These are phyloP conservation scores for Archaeoteleia sp. DNA, from an alignment of 2,888 invertebrate genomes.

Conservation along the genomic window DNA sequence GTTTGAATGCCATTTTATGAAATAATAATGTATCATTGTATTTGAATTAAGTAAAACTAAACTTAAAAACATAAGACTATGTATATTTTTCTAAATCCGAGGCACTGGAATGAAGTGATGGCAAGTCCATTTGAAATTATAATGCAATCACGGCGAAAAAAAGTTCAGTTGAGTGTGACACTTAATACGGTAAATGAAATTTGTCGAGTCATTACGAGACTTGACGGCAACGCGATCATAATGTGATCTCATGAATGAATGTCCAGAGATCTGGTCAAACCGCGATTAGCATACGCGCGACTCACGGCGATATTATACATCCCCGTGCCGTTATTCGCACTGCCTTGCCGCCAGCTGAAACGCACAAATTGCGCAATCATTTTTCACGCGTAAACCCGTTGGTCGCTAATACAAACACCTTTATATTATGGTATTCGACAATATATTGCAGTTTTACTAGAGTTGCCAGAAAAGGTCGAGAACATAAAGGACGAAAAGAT, in stretches of 20 bases:
- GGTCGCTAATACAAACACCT: constrained; percentile 26
- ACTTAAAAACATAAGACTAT: no score
- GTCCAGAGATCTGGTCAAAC: constrained; percentile 15
- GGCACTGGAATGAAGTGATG: neutral
- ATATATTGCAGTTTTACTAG: constrained; percentile 19
- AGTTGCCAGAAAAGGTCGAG: no score
- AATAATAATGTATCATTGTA: no score
- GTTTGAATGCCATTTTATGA: no score
- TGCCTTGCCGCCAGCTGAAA: constrained; percentile 66
- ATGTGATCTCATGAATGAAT: constrained; percentile 39
- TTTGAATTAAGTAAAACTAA: no score
- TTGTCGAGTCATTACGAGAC: constrained; percentile 24
- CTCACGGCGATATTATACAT: constrained; percentile 62
- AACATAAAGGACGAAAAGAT: no score
- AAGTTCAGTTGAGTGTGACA: constrained; percentile 3
- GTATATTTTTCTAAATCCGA: constrained; percentile 7
- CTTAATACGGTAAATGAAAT: constrained; percentile 17
- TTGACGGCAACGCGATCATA: constrained; percentile 28
- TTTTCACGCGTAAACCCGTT: constrained; percentile 23
- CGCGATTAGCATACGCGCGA: constrained; percentile 63
- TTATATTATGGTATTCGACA: constrained; percentile 19
- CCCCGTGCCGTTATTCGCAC: constrained; percentile 64
- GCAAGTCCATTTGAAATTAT: constrained; percentile 12
- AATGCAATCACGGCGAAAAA: constrained; percentile 16
- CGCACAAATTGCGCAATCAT: constrained; percentile 42